Conservation (phyloP, 2,888 invertebrate species). For the Acleris laterana region DNA sequence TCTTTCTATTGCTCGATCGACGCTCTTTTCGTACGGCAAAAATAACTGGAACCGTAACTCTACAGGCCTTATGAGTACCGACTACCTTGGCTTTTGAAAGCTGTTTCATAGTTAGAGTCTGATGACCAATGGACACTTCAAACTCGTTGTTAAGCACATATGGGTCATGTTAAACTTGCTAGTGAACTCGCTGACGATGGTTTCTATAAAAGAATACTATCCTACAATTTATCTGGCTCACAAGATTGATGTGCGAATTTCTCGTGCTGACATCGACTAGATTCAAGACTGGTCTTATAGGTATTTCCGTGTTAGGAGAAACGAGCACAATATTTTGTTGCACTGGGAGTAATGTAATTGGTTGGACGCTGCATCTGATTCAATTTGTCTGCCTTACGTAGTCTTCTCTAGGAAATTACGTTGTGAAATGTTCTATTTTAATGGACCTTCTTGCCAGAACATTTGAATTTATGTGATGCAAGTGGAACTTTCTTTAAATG, state of each 20-base stretch:
- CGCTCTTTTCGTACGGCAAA: no score
- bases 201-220: no score
- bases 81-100: no score
- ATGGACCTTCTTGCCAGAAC: not conserved
- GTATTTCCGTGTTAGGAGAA: constrained; percentile 1
- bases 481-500: no score
- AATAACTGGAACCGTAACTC: no score
- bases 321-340: constrained; percentile 11
- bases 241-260: not conserved
- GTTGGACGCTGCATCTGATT: constrained; percentile 18
- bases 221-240: constrained; percentile 1
- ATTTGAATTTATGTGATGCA: not conserved
- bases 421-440: not conserved
- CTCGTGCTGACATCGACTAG: not conserved
- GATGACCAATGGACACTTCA: no score
- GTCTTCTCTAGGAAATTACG: constrained; percentile 7
- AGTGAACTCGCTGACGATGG: no score
- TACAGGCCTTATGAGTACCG: no score
- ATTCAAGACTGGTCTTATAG: not conserved
- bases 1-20: no score
- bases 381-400: constrained; percentile 23
- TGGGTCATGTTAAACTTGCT: no score
- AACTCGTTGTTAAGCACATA: no score
- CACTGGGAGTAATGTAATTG: constrained; percentile 22
- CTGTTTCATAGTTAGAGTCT: no score